Percentiles rank a stretch among this genome's conserved stretches.
phyloP scores from a whole-genome alignment of 37 sponge, comb jelly and placozoan species.

The Tethya wilhelma region DNA sequence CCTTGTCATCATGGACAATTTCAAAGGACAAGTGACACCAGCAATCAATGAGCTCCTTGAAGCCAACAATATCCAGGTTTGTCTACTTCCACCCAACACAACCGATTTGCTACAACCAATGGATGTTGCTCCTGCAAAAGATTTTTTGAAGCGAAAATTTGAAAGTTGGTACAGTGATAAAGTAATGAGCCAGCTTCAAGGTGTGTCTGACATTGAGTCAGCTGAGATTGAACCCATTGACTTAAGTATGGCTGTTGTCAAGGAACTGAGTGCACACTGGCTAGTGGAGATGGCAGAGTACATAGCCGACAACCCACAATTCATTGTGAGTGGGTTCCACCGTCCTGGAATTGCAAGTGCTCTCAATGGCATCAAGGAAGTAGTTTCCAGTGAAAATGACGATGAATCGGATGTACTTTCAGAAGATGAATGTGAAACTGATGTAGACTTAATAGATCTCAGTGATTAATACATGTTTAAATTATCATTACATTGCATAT shows the following conservation, averaged over 20 bases:
- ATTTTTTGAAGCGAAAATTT: no score
- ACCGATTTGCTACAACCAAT: conserved; percentile 61
- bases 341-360: background rate
- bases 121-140: conserved; percentile 59
- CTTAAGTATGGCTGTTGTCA: no score
- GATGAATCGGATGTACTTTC: background rate
- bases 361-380: no score
- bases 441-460: no score
- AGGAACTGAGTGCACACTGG: conserved; percentile 24
- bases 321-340: background rate
- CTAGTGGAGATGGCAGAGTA: conserved; percentile 31
- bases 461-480: no score
- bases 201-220: no score
- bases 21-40: conserved; percentile 5
- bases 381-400: background rate
- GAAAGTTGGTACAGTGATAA: conserved; percentile 57
- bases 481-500: no score
- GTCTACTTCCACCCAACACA: conserved; percentile 44
- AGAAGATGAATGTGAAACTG: conserved; percentile 3
- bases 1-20: conserved; percentile 19
- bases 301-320: conserved; percentile 17
- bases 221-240: conserved; percentile 5
- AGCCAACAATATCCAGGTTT: conserved; percentile 32
- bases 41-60: conserved; percentile 1
- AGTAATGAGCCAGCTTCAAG: conserved; percentile 36